A percentile compares a stretch with the other conserved stretches of the same genome.
These are phyloP conservation scores for Rallus crepitans DNA, from an alignment of 2,797 vertebrate genomes.

Conservation along the genomic window DNA sequence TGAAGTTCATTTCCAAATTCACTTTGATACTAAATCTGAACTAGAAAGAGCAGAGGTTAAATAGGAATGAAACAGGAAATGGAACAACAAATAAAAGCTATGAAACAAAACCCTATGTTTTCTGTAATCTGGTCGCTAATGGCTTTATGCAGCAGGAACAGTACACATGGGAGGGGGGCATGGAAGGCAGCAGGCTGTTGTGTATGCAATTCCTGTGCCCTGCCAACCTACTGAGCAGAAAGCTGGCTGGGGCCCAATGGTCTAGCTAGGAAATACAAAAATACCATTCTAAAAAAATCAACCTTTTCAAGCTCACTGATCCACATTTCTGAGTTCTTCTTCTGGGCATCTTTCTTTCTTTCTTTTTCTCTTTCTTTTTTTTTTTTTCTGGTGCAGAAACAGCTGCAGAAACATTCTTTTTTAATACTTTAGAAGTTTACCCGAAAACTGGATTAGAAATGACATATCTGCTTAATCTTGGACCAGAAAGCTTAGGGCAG, in stretches of 20 bases:
- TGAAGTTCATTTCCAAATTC: slow-evolving; percentile 69
- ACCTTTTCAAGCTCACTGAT: slow-evolving; percentile 12
- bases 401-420: slow-evolving; percentile 56
- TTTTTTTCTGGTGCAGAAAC: background rate
- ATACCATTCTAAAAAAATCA: background rate
- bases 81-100: slow-evolving; percentile 78
- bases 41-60: slow-evolving; percentile 62
- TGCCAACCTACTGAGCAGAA: slow-evolving; percentile 40
- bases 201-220: background rate
- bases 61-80: slow-evolving; percentile 74
- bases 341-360: background rate
- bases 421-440: slow-evolving; percentile 21
- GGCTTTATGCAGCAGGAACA: slow-evolving; percentile 52
- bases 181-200: background rate
- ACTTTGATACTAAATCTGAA: slow-evolving; percentile 59
- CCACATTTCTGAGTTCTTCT: background rate
- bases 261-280: slow-evolving; percentile 34
- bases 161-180: background rate
- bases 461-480: slow-evolving; percentile 64
- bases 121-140: slow-evolving; percentile 68
- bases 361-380: background rate
- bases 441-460: slow-evolving; percentile 45
- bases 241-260: slow-evolving; percentile 43
- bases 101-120: slow-evolving; percentile 53
- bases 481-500: slow-evolving; percentile 40